Conservation (phyloP, 1,140 invertebrate genomes). For the Heliconius nattereri region DNA sequence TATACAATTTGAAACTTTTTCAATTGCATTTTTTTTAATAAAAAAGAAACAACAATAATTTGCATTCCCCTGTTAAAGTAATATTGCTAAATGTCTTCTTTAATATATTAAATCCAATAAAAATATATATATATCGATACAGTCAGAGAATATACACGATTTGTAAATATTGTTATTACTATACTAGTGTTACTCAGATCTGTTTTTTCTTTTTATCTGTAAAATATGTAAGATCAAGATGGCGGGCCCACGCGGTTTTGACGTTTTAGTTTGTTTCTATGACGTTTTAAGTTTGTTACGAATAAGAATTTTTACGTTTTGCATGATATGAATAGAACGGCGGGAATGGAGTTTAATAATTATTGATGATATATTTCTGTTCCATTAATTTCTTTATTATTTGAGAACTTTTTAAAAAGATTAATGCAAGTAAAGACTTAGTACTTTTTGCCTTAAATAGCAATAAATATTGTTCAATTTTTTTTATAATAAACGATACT, state of each 20-base stretch:
- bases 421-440: background rate
- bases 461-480: background rate
- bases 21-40: background rate
- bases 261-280: slow-evolving; percentile 42
- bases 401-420: background rate
- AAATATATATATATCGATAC: background rate
- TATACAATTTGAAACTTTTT: background rate
- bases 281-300: slow-evolving; percentile 45
- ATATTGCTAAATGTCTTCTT: background rate
- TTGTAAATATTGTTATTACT: slow-evolving; percentile 38
- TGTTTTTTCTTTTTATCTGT: slow-evolving; percentile 34
- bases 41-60: background rate
- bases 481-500: background rate
- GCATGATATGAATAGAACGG: background rate
- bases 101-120: background rate
- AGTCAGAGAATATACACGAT: background rate
- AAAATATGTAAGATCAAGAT: slow-evolving; percentile 17
- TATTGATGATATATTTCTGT: too few relatives aligned
- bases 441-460: background rate
- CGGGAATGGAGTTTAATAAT: background rate
- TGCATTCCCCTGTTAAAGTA: background rate
- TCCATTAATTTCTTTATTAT: background rate
- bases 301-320: slow-evolving; percentile 12
- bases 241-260: slow-evolving; percentile 26
- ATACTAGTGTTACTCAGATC: slow-evolving; percentile 35